Percentiles rank a stretch among this genome's conserved stretches.
phyloP scores from a whole-genome alignment of 1,140 invertebrate species.

The Laodelphax striatellus region DNA sequence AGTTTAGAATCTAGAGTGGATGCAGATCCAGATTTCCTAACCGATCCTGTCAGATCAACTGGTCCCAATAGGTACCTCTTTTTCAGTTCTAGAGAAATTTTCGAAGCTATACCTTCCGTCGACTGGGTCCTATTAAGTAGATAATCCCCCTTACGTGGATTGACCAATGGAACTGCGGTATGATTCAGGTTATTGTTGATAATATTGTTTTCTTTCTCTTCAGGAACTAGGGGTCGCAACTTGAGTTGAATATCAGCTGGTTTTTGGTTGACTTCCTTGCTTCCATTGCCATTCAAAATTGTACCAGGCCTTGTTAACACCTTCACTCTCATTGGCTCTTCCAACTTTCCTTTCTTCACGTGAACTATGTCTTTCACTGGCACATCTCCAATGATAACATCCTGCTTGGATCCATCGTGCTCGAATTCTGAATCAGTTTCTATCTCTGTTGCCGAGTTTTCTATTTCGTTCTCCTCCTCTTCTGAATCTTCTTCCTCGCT shows the following conservation, averaged over 20 bases:
- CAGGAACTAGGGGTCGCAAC: constrained; percentile 14
- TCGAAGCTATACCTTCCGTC: constrained; percentile 74
- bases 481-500: constrained; percentile 51
- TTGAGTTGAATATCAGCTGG: constrained; percentile 16
- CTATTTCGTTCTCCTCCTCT: constrained; percentile 39
- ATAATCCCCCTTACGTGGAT: constrained; percentile 54
- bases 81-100: constrained; percentile 72
- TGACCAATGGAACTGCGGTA: constrained; percentile 30
- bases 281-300: constrained; percentile 16
- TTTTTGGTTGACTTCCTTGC: constrained; percentile 4
- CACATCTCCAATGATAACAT: constrained; percentile 54
- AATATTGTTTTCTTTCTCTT: constrained; percentile 12
- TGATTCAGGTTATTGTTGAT: constrained; percentile 13
- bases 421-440: constrained; percentile 86
- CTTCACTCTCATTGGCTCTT: constrained; percentile 22
- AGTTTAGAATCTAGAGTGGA: constrained; percentile 73
- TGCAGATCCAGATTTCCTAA: constrained; percentile 73
- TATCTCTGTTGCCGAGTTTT: constrained; percentile 79
- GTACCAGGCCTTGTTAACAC: constrained; percentile 12
- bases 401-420: constrained; percentile 54
- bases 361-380: constrained; percentile 33
- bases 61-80: constrained; percentile 68
- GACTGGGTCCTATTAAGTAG: constrained; percentile 67
- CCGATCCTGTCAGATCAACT: constrained; percentile 42
- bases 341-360: constrained; percentile 31